Base-by-base conservation (phyloP, 92 coral and sea anemone genomes). In the Muricea muricata region DNA sequence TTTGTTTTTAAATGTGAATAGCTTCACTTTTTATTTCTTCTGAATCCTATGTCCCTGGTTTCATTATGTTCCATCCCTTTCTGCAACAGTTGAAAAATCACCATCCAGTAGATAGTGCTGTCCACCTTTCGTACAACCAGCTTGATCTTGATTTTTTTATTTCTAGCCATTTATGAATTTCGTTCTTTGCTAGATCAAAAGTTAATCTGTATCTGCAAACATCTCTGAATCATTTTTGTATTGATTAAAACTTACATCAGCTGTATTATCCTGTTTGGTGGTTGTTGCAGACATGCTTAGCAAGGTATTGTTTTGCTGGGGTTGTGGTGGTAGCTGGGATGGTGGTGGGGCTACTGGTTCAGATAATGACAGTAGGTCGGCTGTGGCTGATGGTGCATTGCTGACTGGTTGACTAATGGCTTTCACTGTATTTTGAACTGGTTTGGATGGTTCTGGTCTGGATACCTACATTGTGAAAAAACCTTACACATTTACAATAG, bases 341-440 rank as follows among this genome's bases (percentile, higher is more conserved):
- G 87, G 82, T 7, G 82, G 85, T 32, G 70, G 26, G 14, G 56
- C 61, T 26, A 48, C 88, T 15, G 94, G 88, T 14, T 65, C 75
- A 63, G 89, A 37, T 0, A 93, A 71, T 2, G 97, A 93, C 41
- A 93, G 65, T 13, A 93, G 70, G 65, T 93, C 97, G 65, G 66
- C 89, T 29, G 92, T 90, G 6, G 92, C 80, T 47, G 89, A 55
- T 18, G 89, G 85, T 26, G 86, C 61, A 35, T 81, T 65, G 1
- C 47, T 74, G 37, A 40, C 81, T 23, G 90, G 86, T 40, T 39
- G 28, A 26, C 80, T 60, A 15, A 47, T 75, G 24, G 92, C 40
- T 52, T 50, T 84, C 5, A 90, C 87, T n/a, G 68, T 87, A 9
- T 91, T 85, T 37, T 91, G 83, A 46, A 87, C 91, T 11, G 82